Evolutionary conservation across 2,797 vertebrate genomes (phyloP).

Genomic region (Oryzias dopingdopingensis): DNA sequence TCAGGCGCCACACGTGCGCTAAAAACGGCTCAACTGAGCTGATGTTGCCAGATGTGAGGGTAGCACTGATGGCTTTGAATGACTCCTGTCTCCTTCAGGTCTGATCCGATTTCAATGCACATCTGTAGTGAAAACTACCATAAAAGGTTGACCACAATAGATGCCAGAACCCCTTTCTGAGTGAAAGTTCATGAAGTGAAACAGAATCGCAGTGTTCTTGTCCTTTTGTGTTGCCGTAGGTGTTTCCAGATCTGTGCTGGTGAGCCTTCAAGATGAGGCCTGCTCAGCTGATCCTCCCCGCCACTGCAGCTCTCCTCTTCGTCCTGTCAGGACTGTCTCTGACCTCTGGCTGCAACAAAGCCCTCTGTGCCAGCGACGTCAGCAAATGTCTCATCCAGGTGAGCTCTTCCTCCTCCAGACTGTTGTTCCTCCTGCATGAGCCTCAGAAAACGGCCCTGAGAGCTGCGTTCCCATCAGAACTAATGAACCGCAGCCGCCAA

Average conservation of each 20-base stretch:
- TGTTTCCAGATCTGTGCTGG: slow-evolving; percentile 62
- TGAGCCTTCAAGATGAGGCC: slow-evolving; percentile 85
- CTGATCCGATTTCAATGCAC: background rate
- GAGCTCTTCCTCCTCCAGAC: slow-evolving; percentile 20
- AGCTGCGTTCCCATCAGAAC: background rate
- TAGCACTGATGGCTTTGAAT: slow-evolving; percentile 47
- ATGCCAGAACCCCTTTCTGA: no score
- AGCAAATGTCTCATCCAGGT: slow-evolving; percentile 99
- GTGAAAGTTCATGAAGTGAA: no score
- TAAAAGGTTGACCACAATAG: background rate
- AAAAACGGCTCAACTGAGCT: slow-evolving; percentile 38
- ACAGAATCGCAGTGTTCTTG: slow-evolving; percentile 11
- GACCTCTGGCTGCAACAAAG: slow-evolving; percentile 90
- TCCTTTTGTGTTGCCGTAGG: slow-evolving; percentile 44
- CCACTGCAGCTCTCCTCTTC: slow-evolving; percentile 72
- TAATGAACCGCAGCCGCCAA: background rate
- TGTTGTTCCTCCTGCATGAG: slow-evolving; percentile 10
- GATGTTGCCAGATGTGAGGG: slow-evolving; percentile 71
- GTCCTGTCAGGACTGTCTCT: slow-evolving; percentile 80
- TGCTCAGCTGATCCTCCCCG: slow-evolving; percentile 64
- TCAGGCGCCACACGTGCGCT: background rate
- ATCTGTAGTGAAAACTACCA: background rate
- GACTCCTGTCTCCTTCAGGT: slow-evolving; percentile 27
- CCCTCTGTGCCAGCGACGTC: slow-evolving; percentile 95
- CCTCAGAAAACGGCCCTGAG: background rate